Percentiles rank a stretch among this genome's conserved stretches.
These are phyloP conservation scores for Rutpela maculata DNA, from an alignment of 2,888 invertebrate genomes.

Conservation along the genomic window DNA sequence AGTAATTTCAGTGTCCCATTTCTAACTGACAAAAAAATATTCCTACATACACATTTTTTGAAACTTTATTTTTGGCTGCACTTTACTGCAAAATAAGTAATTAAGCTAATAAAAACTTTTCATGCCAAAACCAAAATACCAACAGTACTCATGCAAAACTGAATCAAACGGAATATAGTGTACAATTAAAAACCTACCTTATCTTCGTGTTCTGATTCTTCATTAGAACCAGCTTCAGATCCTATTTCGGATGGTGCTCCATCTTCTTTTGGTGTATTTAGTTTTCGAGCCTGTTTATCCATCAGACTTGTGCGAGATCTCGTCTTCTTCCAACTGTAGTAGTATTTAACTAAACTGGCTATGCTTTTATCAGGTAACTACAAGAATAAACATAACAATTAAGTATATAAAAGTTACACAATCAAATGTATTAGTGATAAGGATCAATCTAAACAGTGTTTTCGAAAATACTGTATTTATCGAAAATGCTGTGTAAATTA, in stretches of 20 bases:
- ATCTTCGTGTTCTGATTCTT: slow-evolving; percentile 92
- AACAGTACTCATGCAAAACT: slow-evolving; percentile 35
- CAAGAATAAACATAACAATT: slow-evolving; percentile 52
- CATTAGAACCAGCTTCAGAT: slow-evolving; percentile 89
- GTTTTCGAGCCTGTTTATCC: slow-evolving; percentile 87
- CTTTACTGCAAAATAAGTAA: slow-evolving; percentile 32
- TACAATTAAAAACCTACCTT: slow-evolving; percentile 80
- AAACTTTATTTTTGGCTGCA: slow-evolving; percentile 26
- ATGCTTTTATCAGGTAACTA: slow-evolving; percentile 98
- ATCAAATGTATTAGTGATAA: too few relatives aligned
- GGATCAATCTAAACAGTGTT: too few relatives aligned
- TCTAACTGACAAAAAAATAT: neutral
- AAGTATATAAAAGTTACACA: neutral
- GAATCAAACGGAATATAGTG: slow-evolving; percentile 14
- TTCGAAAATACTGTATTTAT: too few relatives aligned
- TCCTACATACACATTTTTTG: slow-evolving; percentile 1
- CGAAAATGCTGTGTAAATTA: too few relatives aligned
- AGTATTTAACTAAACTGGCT: slow-evolving; percentile 96
- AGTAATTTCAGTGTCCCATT: neutral
- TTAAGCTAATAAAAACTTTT: slow-evolving; percentile 29
- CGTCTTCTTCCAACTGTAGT: slow-evolving; percentile 99
- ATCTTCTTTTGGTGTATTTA: slow-evolving; percentile 82
- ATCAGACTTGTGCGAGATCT: slow-evolving; percentile 93
- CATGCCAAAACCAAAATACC: slow-evolving; percentile 40
- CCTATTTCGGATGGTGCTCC: slow-evolving; percentile 84